Evolutionary conservation across 2,888 invertebrate genomes (phyloP).

Genomic region (Leptinotarsa tumamoca): DNA sequence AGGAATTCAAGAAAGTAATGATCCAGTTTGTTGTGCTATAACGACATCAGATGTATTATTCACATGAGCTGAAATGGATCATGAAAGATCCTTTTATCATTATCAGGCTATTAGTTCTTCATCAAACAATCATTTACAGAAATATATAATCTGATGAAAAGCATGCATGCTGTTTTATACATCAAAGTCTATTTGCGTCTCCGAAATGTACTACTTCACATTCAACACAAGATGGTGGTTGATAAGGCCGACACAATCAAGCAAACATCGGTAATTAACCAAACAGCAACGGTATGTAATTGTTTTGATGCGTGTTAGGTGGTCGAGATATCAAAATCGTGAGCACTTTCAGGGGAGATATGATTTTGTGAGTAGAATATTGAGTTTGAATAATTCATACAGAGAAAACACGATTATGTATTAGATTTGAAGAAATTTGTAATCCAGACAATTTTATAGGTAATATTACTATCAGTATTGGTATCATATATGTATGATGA

Average conservation of each 20-base stretch:
- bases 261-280: conserved; percentile 61
- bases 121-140: not conserved
- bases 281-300: conserved; percentile 61
- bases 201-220: conserved; percentile 44
- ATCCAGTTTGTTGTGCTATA: no score
- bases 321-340: conserved; percentile 19
- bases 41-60: no score
- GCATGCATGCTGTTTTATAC: conserved; percentile 38
- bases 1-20: no score
- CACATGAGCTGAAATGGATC: no score
- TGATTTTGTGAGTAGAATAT: conserved; percentile 1
- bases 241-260: conserved; percentile 60
- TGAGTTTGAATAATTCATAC: not conserved
- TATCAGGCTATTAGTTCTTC: not conserved
- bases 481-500: no score
- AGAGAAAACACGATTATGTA: no score
- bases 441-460: no score
- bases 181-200: conserved; percentile 36
- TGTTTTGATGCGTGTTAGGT: conserved; percentile 61
- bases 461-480: no score
- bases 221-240: conserved; percentile 58
- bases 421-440: no score
- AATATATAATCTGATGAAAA: conserved; percentile 33
- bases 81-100: not conserved
- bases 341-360: conserved; percentile 1